A percentile compares a stretch with the other conserved stretches of the same genome.
phyloP scores from a whole-genome alignment of 2,113 vertebrate species.

The Podiceps cristatus region DNA sequence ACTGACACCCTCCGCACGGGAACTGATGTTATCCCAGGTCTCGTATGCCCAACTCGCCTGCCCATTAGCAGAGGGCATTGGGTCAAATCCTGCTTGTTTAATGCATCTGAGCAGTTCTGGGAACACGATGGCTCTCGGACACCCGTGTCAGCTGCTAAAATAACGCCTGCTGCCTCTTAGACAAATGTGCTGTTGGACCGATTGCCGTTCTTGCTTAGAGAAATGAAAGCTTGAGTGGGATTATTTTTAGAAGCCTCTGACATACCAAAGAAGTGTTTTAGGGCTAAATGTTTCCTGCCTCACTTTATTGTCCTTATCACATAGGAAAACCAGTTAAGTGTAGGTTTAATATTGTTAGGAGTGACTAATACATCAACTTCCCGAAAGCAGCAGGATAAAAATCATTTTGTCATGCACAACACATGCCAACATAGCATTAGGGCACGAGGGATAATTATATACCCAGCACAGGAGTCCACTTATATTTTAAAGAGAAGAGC shows the following conservation, averaged over 20 bases:
- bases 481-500: not conserved
- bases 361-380: not conserved
- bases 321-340: not conserved
- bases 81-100: not conserved
- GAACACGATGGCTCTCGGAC: not conserved
- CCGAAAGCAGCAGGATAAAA: not conserved
- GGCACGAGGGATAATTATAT: not conserved
- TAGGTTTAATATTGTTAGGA: constrained; percentile 12
- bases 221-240: not conserved
- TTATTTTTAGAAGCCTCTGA: constrained; percentile 58
- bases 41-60: not conserved
- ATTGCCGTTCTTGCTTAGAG: not conserved
- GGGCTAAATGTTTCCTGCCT: constrained; percentile 29
- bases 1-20: not conserved
- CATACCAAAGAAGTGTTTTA: constrained; percentile 4
- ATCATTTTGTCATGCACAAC: not conserved
- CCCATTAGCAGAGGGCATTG: not conserved
- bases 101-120: not conserved
- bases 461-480: not conserved
- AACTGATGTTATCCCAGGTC: not conserved
- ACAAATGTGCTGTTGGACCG: not conserved
- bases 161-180: not conserved
- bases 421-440: not conserved
- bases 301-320: not conserved
- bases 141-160: not conserved